Conservation (phyloP, 2,113 vertebrate species). For the Calidris pygmaea region DNA sequence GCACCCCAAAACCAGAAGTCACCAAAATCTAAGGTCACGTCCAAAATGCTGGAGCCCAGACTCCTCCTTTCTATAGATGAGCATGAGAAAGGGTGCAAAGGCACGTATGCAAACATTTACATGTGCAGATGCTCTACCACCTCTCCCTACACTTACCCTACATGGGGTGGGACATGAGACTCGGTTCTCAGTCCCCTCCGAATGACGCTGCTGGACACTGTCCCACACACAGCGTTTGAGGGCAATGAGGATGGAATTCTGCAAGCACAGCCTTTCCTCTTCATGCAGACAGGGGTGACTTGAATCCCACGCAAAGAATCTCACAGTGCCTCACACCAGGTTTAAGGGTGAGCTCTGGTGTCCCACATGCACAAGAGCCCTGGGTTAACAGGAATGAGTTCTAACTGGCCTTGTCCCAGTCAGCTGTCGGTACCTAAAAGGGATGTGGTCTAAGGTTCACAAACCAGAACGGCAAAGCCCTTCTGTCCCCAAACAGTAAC, state of each 20-base stretch:
- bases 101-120: accelerated
- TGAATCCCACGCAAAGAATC: not conserved
- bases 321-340: not conserved
- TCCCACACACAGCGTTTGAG: not conserved
- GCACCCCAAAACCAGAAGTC: not conserved
- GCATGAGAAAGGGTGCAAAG: not conserved
- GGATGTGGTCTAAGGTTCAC: not conserved
- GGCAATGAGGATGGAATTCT: not conserved
- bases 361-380: not conserved
- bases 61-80: not conserved
- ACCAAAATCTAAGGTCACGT: not conserved
- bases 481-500: not conserved
- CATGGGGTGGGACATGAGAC: accelerated
- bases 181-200: not conserved
- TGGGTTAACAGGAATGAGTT: not conserved
- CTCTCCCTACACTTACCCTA: not conserved
- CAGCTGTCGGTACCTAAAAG: not conserved
- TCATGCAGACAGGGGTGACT: not conserved
- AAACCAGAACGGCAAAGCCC: not conserved
- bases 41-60: not conserved
- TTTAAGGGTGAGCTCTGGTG: not conserved
- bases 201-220: not conserved
- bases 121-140: not conserved
- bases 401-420: not conserved
- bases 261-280: not conserved